These are phyloP conservation scores for Paralvinella palmiformis DNA, from an alignment of 1,140 invertebrate species.

Conservation along the genomic window DNA sequence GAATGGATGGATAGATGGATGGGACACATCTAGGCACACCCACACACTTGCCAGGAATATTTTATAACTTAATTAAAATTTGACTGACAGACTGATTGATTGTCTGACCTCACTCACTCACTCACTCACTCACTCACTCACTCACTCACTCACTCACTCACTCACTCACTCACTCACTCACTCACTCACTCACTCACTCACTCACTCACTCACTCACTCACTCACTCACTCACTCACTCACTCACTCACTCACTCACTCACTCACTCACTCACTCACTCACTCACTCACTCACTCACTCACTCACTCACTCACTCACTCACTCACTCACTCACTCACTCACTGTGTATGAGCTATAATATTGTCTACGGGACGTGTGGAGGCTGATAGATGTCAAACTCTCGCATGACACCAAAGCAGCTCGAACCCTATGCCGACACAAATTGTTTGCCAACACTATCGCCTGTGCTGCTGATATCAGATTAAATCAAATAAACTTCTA, in stretches of 20 bases:
- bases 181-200: background rate
- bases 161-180: background rate
- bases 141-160: slow-evolving; percentile 2
- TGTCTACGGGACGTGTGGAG: no score
- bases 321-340: background rate
- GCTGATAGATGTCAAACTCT: no score
- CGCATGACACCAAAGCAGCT: no score
- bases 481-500: no score
- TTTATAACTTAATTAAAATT: background rate
- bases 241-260: background rate
- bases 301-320: background rate
- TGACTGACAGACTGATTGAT: background rate
- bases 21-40: background rate
- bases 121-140: slow-evolving; percentile 2
- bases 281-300: background rate
- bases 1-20: no score
- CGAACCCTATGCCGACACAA: no score
- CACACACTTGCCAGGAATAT: background rate
- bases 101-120: background rate
- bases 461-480: no score
- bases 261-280: background rate
- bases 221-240: background rate
- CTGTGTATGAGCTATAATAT: no score
- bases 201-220: background rate
- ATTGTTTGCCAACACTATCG: no score